Percentiles rank a stretch among this genome's conserved stretches.
phyloP scores from a whole-genome alignment of 2,797 vertebrate species.

The Buceros bicornis region DNA sequence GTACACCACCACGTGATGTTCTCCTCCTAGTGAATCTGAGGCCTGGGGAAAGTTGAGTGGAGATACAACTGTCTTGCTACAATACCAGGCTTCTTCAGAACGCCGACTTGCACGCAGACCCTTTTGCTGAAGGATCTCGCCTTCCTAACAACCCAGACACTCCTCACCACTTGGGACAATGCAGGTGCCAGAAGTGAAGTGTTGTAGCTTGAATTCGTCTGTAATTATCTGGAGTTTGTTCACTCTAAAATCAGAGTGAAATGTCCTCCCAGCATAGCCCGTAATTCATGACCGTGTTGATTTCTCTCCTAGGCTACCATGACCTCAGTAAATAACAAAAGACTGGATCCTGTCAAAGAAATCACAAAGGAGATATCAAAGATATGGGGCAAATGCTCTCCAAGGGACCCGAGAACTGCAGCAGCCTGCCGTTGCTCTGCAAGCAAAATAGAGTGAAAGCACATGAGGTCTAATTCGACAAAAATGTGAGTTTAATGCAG shows the following conservation, averaged over 20 bases:
- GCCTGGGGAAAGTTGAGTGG: neutral
- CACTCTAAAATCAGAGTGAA: constrained; percentile 17
- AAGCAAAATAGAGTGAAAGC: constrained; percentile 18
- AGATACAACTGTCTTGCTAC: neutral
- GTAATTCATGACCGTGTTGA: constrained; percentile 58
- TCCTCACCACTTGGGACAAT: neutral
- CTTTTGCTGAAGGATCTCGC: neutral
- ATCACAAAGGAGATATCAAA: constrained; percentile 15
- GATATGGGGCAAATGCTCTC: neutral
- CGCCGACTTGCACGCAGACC: neutral
- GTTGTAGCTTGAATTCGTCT: neutral
- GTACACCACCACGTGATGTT: neutral
- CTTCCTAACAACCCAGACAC: neutral
- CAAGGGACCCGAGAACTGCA: neutral
- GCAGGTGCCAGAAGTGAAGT: constrained; percentile 14
- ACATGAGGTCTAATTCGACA: constrained; percentile 30
- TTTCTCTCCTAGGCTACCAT: constrained; percentile 70
- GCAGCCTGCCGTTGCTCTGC: constrained; percentile 4
- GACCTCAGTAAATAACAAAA: constrained; percentile 68
- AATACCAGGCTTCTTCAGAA: neutral
- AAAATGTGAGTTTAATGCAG: constrained; percentile 29
- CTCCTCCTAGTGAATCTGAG: neutral
- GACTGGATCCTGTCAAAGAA: constrained; percentile 44
- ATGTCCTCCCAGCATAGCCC: neutral
- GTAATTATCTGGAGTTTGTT: constrained; percentile 42